Evolutionary conservation across 1,140 invertebrate genomes (phyloP), one percentile per base, ranked within the genome.

Genomic region (Dinothrombium tinctorium): DNA sequence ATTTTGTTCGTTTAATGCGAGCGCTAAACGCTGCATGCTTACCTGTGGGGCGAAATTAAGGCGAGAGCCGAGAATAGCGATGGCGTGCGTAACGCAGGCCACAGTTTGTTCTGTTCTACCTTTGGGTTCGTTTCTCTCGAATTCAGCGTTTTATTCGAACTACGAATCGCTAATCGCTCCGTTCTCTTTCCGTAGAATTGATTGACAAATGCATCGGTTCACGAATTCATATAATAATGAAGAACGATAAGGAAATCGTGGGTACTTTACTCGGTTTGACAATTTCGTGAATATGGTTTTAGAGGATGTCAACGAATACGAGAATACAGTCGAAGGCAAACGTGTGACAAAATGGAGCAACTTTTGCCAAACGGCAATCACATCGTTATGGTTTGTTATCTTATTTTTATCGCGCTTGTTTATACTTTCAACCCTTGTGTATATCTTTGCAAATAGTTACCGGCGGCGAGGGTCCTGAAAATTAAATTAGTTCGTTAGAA

Each of bases 131-230:
- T n/a, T n/a, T n/a, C n/a, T n/a, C n/a, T n/a, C n/a, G n/a, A n/a
- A n/a, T n/a, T n/a, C n/a, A n/a, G n/a, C n/a, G n/a, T n/a, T n/a
- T n/a, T n/a, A n/a, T n/a, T n/a, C n/a, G n/a, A n/a, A n/a, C n/a
- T n/a, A n/a, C n/a, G n/a, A n/a, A n/a, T n/a, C n/a, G n/a, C n/a
- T n/a, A n/a, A n/a, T n/a, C n/a, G n/a, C n/a, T n/a, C n/a, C 28
- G 35, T 41, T 43, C 47, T 47, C 35, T 41, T 45, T 21, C 55
- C 55, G 32, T 55, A 80, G 94, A 99, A 64, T 63, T 99, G 47
- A 87, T 99, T n/a, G 94, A 99, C 55, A 99, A 99, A 69, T 98
- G 92, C 60, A 98, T 99, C 56, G 94, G 94, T 15, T 96, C 90
- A 0, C 66, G 83, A 44, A 96, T 99, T 54, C 94, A 98, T 54